Evolutionary conservation across 2,888 invertebrate genomes (phyloP).

Genomic region (Eledone cirrhosa): DNA sequence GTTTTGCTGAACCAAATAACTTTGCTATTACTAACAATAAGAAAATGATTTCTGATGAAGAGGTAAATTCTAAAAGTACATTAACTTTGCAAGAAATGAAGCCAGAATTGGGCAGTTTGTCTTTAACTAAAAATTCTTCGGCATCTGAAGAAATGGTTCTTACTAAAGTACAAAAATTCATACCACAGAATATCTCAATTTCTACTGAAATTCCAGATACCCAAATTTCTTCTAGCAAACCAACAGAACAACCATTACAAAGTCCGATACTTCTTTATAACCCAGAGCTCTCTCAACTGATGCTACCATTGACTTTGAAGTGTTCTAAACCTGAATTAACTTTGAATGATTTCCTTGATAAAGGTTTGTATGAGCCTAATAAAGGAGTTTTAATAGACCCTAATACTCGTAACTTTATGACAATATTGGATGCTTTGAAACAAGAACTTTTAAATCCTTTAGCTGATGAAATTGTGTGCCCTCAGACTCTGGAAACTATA

Average conservation of each 20-base stretch:
- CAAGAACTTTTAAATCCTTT: slow-evolving; percentile 64
- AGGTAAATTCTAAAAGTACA: background rate
- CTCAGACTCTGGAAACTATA: slow-evolving; percentile 41
- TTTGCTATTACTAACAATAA: background rate
- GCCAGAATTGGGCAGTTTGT: background rate
- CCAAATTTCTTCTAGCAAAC: background rate
- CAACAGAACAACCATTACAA: background rate
- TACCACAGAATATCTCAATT: slow-evolving; percentile 9
- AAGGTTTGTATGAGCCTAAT: slow-evolving; percentile 62
- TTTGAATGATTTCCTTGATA: slow-evolving; percentile 51
- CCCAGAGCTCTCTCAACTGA: slow-evolving; percentile 21
- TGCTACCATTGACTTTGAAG: slow-evolving; percentile 10
- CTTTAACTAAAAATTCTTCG: background rate
- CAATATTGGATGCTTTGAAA: slow-evolving; percentile 83
- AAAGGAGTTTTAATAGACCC: slow-evolving; percentile 84
- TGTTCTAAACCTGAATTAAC: slow-evolving; percentile 31
- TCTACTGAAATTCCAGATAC: background rate
- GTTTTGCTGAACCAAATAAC: background rate
- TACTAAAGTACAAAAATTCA: background rate
- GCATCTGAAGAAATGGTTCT: background rate
- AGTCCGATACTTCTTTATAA: slow-evolving; percentile 14
- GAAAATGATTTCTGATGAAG: slow-evolving; percentile 5
- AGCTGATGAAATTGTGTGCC: slow-evolving; percentile 42
- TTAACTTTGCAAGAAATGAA: background rate
- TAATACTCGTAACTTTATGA: slow-evolving; percentile 80